phyloP scores from a whole-genome alignment of 2,797 vertebrate species.

The Sebastes diploproa region DNA sequence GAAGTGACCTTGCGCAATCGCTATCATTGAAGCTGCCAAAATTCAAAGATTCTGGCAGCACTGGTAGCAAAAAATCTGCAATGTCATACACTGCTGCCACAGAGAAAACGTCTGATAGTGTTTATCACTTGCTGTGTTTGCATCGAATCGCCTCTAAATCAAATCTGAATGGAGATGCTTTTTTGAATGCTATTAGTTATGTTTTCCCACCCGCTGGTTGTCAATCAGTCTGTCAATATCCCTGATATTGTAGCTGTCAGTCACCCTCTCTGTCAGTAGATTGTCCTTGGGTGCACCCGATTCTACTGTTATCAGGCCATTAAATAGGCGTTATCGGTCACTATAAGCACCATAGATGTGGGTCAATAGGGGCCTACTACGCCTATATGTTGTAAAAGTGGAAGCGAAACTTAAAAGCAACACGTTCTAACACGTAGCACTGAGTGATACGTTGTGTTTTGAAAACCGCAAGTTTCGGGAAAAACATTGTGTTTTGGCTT shows the following conservation, averaged over 20 bases:
- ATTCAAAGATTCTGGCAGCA: not conserved
- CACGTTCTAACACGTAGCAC: too few relatives aligned
- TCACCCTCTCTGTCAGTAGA: not conserved
- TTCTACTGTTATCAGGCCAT: too few relatives aligned
- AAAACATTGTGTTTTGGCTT: too few relatives aligned
- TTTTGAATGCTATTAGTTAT: not conserved
- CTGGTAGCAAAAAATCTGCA: not conserved
- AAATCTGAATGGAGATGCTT: not conserved
- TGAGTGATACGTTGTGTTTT: too few relatives aligned
- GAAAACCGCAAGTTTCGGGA: too few relatives aligned
- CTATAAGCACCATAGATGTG: too few relatives aligned
- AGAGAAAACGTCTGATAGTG: not conserved
- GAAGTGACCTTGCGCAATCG: not conserved
- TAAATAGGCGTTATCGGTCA: too few relatives aligned
- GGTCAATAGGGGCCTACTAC: too few relatives aligned
- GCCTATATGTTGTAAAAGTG: too few relatives aligned
- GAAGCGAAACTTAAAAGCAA: too few relatives aligned
- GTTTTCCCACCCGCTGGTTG: not conserved
- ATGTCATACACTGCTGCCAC: not conserved
- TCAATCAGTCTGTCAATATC: slow-evolving; percentile 10
- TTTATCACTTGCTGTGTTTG: not conserved
- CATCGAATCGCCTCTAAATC: not conserved
- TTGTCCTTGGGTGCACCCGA: not conserved
- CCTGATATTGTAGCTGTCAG: not conserved
- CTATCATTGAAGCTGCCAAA: not conserved